A percentile compares a stretch with the other conserved stretches of the same genome.
These are phyloP conservation scores for Petaurus breviceps DNA, from an alignment of 2,113 vertebrate genomes.

Conservation along the genomic window DNA sequence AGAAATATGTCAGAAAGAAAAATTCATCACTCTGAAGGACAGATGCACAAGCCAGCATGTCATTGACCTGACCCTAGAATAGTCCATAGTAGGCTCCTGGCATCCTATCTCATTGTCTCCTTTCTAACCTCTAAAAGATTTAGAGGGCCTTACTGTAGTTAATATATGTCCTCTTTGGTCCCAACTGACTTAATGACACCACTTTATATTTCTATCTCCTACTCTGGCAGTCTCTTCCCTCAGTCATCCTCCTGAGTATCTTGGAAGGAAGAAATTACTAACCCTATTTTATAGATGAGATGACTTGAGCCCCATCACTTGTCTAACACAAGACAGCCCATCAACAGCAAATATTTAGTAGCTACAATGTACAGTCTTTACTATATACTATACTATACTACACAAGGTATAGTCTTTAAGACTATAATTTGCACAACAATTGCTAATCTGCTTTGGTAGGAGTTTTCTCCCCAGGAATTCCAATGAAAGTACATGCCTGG, in stretches of 20 bases:
- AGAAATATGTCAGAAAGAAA: conserved; percentile 1
- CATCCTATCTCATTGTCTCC: neutral
- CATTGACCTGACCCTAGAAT: neutral
- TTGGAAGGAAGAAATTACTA: neutral
- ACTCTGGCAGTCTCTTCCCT: neutral
- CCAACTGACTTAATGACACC: neutral
- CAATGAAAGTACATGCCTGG: neutral
- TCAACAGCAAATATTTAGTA: neutral
- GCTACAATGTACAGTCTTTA: neutral
- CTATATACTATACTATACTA: too few relatives aligned
- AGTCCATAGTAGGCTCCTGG: neutral
- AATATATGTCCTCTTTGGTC: too few relatives aligned
- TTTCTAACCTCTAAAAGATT: neutral
- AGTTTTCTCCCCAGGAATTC: neutral
- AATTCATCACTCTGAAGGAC: conserved; percentile 56
- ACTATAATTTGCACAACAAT: neutral
- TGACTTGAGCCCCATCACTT: neutral
- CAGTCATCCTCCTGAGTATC: neutral
- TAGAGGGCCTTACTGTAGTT: neutral
- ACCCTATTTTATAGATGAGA: neutral
- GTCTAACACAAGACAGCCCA: neutral
- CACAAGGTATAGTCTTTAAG: neutral
- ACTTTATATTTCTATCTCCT: neutral
- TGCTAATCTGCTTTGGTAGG: neutral
- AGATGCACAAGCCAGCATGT: neutral